These are phyloP conservation scores for Bombus affinis DNA, from an alignment of 1,140 invertebrate genomes.

Conservation along the genomic window DNA sequence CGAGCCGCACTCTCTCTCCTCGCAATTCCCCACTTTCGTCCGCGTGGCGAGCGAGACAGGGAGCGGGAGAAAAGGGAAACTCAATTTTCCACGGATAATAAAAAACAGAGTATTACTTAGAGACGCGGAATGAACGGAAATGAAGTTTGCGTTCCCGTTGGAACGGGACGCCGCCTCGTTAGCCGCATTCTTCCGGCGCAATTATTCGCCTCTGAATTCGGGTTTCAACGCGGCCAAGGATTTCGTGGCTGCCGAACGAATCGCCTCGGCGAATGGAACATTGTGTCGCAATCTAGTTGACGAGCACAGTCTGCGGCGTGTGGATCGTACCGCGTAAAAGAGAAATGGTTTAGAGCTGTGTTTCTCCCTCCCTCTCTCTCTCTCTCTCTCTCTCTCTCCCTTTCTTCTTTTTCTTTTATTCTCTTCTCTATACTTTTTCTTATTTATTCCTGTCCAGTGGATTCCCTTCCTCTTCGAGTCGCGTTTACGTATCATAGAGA, in stretches of 20 bases:
- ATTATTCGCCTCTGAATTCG: constrained; percentile 39
- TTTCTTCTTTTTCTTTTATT: background rate
- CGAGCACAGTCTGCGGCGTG: background rate
- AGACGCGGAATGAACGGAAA: constrained; percentile 52
- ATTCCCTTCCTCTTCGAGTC: background rate
- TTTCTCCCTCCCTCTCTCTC: background rate
- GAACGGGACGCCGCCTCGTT: constrained; percentile 29
- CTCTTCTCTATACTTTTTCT: background rate
- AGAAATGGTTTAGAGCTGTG: background rate
- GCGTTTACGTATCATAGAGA: constrained; percentile 3
- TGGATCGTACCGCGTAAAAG: background rate
- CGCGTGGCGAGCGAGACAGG: background rate
- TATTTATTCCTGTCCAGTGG: background rate
- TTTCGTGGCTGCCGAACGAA: background rate
- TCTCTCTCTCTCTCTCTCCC: background rate
- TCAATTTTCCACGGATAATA: constrained; percentile 67
- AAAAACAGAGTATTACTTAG: constrained; percentile 59
- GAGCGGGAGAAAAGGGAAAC: constrained; percentile 58
- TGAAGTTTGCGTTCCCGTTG: constrained; percentile 43
- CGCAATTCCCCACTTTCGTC: too few species aligned
- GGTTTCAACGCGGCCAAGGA: constrained; percentile 1
- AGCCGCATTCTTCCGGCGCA: constrained; percentile 34
- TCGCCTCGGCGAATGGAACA: background rate
- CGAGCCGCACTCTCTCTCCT: too few species aligned
- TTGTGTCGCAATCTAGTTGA: constrained; percentile 1